Conservation (phyloP, 2,113 vertebrate species). For the Ctenodactylus gundi region DNA sequence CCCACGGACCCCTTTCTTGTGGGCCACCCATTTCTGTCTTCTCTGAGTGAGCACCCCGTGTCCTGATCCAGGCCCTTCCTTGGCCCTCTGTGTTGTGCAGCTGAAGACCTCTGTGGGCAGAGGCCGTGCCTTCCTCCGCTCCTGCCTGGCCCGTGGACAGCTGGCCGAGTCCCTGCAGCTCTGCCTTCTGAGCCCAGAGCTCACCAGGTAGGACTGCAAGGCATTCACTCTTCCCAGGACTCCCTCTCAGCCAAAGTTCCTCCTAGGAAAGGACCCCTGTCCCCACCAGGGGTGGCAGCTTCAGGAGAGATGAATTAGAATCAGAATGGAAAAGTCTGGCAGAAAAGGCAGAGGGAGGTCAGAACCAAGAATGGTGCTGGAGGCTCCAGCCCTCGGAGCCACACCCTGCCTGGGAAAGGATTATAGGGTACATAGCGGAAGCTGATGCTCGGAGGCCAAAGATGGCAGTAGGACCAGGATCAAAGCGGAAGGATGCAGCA, state of each 20-base stretch:
- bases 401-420: not conserved
- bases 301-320: not conserved
- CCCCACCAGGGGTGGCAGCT: not conserved
- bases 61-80: not conserved
- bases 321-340: not conserved
- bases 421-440: too few relatives aligned
- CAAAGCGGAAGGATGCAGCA: not conserved
- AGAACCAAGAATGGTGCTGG: not conserved
- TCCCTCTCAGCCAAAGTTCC: not conserved
- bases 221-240: not conserved
- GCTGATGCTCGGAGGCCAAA: not conserved
- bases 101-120: conserved; percentile 84
- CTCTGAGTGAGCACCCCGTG: too few relatives aligned
- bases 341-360: not conserved
- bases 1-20: not conserved
- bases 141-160: conserved; percentile 82
- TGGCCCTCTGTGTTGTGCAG: conserved; percentile 39
- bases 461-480: not conserved
- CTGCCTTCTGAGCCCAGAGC: conserved; percentile 80
- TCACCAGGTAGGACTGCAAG: conserved; percentile 77
- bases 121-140: conserved; percentile 86
- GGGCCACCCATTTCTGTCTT: not conserved
- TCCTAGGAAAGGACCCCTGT: too few relatives aligned
- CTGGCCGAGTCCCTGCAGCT: conserved; percentile 86
- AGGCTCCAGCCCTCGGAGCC: not conserved